These are phyloP conservation scores for Lycaon pictus DNA, from an alignment of 2,113 vertebrate species.

Conservation along the genomic window DNA sequence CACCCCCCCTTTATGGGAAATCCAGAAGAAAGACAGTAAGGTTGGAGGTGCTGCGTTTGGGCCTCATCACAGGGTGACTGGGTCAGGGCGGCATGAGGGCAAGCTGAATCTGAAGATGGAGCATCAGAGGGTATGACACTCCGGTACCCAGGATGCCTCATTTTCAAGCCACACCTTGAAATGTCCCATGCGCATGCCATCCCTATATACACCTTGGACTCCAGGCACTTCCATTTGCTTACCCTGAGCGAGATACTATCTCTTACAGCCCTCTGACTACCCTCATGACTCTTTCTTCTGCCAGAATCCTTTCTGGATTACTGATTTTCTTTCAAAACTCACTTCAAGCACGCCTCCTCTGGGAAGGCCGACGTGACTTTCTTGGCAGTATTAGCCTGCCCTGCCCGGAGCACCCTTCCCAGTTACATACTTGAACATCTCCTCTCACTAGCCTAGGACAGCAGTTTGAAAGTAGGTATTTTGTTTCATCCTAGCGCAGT, in stretches of 20 bases:
- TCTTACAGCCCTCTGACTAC: background rate
- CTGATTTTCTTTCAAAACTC: background rate
- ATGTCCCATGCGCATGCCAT: background rate
- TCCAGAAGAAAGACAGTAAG: background rate
- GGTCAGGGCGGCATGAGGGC: background rate
- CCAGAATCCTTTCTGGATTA: background rate
- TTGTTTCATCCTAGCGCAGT: background rate
- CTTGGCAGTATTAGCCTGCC: background rate
- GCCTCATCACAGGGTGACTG: background rate
- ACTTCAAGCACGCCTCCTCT: background rate
- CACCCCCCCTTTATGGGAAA: background rate
- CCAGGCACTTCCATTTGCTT: background rate
- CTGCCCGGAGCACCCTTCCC: background rate
- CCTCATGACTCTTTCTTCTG: background rate
- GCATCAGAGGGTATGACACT: background rate
- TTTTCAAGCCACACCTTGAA: background rate
- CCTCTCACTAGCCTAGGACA: background rate
- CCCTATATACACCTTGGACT: background rate
- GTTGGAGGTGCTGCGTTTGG: background rate
- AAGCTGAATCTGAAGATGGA: background rate
- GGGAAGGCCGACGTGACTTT: background rate
- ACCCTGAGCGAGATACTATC: background rate
- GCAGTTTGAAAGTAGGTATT: background rate
- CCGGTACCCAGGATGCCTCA: rapidly evolving
- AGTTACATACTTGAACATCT: rapidly evolving